Evolutionary conservation across 2,888 invertebrate genomes (phyloP).

Genomic region (Phyllotreta striolata): DNA sequence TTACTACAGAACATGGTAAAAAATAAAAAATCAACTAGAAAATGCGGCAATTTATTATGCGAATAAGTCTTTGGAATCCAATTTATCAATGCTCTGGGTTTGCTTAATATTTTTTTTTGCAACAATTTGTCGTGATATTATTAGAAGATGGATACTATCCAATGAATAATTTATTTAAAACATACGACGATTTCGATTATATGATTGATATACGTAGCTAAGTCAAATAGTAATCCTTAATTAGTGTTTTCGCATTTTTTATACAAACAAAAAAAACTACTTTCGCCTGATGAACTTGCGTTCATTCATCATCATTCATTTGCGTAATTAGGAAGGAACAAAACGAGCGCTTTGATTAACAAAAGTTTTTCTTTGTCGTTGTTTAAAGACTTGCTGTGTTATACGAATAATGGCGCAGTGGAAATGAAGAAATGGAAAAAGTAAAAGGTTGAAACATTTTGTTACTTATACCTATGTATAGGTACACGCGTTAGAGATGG

Average conservation of each 20-base stretch:
- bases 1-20: not conserved
- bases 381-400: constrained; percentile 20
- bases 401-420: constrained; percentile 28
- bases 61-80: constrained; percentile 1
- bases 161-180: too few relatives aligned
- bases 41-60: constrained; percentile 14
- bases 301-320: not conserved
- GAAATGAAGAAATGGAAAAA: constrained; percentile 34
- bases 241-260: too few relatives aligned
- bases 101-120: too few relatives aligned
- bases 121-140: too few relatives aligned
- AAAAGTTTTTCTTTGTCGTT: constrained; percentile 28
- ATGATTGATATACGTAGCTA: too few relatives aligned
- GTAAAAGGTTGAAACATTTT: constrained; percentile 35
- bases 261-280: too few relatives aligned
- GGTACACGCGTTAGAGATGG: constrained; percentile 24
- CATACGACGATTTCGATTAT: too few relatives aligned
- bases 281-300: too few relatives aligned
- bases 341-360: constrained; percentile 32
- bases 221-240: too few relatives aligned
- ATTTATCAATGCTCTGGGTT: too few relatives aligned
- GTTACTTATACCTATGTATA: too few relatives aligned
- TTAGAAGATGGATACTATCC: too few relatives aligned
- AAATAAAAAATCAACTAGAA: constrained; percentile 6
- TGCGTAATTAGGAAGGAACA: constrained; percentile 32